A percentile compares a stretch with the other conserved stretches of the same genome.
phyloP scores from a whole-genome alignment of 2,113 vertebrate species.

The Microtus ochrogaster region DNA sequence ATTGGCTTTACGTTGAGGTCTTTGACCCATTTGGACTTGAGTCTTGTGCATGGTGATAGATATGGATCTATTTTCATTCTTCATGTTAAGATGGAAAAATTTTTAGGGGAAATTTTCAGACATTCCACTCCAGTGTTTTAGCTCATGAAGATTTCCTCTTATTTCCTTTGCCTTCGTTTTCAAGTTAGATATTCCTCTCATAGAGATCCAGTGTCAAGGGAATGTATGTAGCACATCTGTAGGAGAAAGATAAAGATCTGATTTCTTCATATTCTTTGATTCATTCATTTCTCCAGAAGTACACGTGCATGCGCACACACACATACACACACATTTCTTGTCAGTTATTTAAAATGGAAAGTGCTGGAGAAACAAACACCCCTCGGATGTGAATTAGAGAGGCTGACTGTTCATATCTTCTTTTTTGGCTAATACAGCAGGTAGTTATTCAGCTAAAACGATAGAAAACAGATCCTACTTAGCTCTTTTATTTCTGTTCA shows the following conservation, averaged over 20 bases:
- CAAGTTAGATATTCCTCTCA: slow-evolving; percentile 11
- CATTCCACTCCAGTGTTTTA: neutral
- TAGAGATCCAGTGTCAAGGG: slow-evolving; percentile 18
- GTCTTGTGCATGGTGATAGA: no score
- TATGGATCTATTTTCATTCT: no score
- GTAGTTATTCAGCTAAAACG: neutral
- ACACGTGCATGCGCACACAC: neutral
- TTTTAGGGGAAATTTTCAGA: neutral
- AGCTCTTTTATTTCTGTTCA: slow-evolving; percentile 33
- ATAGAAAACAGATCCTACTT: neutral
- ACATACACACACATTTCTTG: neutral
- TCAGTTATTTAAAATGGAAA: slow-evolving; percentile 58
- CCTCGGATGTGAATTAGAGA: neutral
- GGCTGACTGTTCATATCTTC: neutral
- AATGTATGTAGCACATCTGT: neutral
- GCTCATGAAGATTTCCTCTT: neutral
- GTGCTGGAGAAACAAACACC: neutral
- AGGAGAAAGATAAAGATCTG: neutral
- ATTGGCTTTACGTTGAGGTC: no score
- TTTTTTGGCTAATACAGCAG: neutral
- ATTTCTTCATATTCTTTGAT: neutral
- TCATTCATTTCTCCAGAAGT: slow-evolving; percentile 30
- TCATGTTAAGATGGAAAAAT: neutral
- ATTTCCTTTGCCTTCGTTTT: slow-evolving; percentile 35
- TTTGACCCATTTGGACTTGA: no score